These are phyloP conservation scores for Rhinella marina DNA, from an alignment of 2,797 vertebrate genomes.

Conservation along the genomic window DNA sequence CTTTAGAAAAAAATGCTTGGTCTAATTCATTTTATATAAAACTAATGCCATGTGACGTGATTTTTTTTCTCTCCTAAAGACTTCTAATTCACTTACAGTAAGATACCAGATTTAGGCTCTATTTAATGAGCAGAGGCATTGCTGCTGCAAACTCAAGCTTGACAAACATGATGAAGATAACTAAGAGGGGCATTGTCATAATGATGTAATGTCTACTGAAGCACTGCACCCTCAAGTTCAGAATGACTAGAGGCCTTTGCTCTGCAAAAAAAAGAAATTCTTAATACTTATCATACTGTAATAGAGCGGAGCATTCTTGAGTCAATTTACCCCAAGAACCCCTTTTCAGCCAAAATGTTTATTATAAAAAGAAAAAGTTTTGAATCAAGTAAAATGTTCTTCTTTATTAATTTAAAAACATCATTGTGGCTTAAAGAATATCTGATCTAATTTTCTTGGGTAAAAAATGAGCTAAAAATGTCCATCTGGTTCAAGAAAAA, in stretches of 20 bases:
- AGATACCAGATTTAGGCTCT: background rate
- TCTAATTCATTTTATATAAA: background rate
- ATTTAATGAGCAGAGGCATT: background rate
- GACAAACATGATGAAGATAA: background rate
- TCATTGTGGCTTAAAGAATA: background rate
- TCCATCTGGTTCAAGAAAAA: too few relatives aligned
- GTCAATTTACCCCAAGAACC: background rate
- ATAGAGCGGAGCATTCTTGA: background rate
- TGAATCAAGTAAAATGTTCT: too few relatives aligned
- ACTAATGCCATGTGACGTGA: background rate
- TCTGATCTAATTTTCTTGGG: too few relatives aligned
- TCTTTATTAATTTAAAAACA: background rate
- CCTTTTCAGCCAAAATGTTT: background rate
- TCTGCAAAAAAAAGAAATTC: background rate
- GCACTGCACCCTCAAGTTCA: background rate
- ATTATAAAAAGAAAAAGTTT: background rate
- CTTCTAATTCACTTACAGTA: conserved; percentile 4
- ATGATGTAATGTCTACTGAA: background rate
- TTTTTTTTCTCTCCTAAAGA: conserved; percentile 16
- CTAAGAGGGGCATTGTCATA: background rate
- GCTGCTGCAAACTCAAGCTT: background rate
- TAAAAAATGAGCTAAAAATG: background rate
- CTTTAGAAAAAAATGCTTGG: background rate
- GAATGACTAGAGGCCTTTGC: background rate
- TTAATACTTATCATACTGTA: background rate